Percentiles rank a stretch among this genome's conserved stretches.
Conservation (phyloP, 2,113 vertebrate genomes). For the Electrona antarctica region DNA sequence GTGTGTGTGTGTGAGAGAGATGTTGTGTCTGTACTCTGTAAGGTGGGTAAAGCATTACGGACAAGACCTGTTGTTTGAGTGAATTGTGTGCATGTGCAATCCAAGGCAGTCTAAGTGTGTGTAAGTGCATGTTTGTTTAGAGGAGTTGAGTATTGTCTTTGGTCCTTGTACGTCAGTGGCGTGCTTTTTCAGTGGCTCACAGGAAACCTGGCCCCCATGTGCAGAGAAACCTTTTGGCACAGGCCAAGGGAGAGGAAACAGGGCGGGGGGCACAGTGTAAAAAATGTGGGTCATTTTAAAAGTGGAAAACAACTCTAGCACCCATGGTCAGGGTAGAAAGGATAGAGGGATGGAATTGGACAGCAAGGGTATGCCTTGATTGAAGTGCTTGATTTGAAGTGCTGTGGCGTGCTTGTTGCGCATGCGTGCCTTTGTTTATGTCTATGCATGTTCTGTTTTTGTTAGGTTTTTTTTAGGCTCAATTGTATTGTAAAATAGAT, state of each 20-base stretch:
- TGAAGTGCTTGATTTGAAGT: constrained; percentile 41
- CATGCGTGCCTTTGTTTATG: background rate
- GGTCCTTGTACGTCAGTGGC: constrained; percentile 74
- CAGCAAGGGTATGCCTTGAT: constrained; percentile 49
- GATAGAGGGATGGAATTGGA: constrained; percentile 19
- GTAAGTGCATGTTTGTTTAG: constrained; percentile 74
- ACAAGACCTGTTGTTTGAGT: constrained; percentile 38
- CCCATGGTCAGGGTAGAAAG: constrained; percentile 38
- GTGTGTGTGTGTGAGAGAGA: background rate
- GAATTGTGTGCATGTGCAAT: constrained; percentile 33
- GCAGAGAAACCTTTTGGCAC: constrained; percentile 83
- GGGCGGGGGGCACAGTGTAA: constrained; percentile 35
- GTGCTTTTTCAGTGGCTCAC: constrained; percentile 75
- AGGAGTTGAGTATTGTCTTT: constrained; percentile 77
- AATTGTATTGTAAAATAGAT: constrained; percentile 52
- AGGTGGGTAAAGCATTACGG: background rate
- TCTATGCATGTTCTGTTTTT: background rate
- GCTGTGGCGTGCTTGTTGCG: constrained; percentile 20
- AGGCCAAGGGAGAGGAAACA: constrained; percentile 79
- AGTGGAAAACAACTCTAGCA: constrained; percentile 76
- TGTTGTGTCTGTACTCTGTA: background rate
- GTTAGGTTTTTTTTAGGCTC: constrained; percentile 52
- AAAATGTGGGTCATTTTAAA: constrained; percentile 77
- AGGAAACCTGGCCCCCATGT: constrained; percentile 82
- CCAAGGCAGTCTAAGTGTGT: constrained; percentile 41